Evolutionary conservation across 1,140 invertebrate genomes (phyloP), one percentile per base, ranked within the genome.

Genomic region (Ips nitidus): DNA sequence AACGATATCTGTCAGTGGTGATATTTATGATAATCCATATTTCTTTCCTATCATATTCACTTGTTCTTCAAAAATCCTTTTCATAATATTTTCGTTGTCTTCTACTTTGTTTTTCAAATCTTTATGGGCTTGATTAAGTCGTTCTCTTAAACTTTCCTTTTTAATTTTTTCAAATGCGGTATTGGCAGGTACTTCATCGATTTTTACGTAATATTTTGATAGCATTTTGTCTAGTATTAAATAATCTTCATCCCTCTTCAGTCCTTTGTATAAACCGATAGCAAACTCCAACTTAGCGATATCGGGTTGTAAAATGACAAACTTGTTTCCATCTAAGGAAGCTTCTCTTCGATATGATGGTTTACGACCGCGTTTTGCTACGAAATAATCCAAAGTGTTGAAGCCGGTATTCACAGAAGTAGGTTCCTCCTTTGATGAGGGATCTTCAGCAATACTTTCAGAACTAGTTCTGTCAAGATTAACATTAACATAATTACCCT

Each of bases 221-320:
- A 73, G 43, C 22, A 40, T 47, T n/a, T 62, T 70, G 47, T 60
- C 64, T 2, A 73, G 37, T 38, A 39, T 5, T 22, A 60, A 40
- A 55, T 70, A 73, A 22, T 66, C 57, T 22, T 39, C 7, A 67
- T 73, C 71, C 8, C 61, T 59, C 37, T 63, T 73, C 4, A 73
- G 42, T 6, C 67, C 67, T 52, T 41, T 73, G 43, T 65, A 73
- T 3, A 4, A 36, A 4, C 52, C 39, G 4, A 68, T 68, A 50
- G 47, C 41, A 41, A 52, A 41, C 41, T 67, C 55, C 22, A 71
- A 8, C 1, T 66, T 56, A 4, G 41, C 7, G 22, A 70, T 59
- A 56, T 57, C 56, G 4, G 64, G 52, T 40, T 60, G 6, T 22
- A 57, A 40, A 4, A n/a, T 36, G 3, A 5, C 4, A n/a, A 65